Evolutionary conservation across 2,113 vertebrate species (phyloP), one percentile per base, ranked within the genome.

Genomic region (Motacilla alba): DNA sequence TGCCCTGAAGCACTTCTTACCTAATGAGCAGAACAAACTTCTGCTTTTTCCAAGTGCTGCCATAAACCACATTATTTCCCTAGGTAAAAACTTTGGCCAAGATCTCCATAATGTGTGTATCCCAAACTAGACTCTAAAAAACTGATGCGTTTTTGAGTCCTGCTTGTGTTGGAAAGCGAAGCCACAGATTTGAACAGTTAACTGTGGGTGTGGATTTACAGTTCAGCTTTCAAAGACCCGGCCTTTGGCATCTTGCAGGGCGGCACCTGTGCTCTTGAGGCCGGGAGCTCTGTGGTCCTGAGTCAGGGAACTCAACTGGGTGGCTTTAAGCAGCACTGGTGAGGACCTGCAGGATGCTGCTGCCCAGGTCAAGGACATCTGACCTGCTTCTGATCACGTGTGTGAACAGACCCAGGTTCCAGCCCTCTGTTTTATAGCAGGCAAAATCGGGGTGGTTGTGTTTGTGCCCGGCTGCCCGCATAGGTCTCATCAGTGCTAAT

Each of bases 241-340:
- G 11, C 27, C 53, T 80, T 80, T 14, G 63, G 24, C 82, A 75
- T 53, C 19, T 75, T 31, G 23, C 30, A 13, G 1, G 3, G 39
- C 10, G 23, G 31, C 41, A 49, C 39, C 31, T 23, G 28, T 26
- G 31, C 2, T 1, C 72, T 58, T 23, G 15, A 12, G 62, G 28
- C 43, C 7, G 41, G 47, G 33, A 52, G 9, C n/a, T 53, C 1
- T 0, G 0, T 7, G 41, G 13, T 22, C 31, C 23, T 28, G 24
- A 0, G 0, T 17, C 50, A 33, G 59, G 46, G 68, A 66, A 31
- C 62, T 55, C 18, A 52, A 15, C 39, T 0, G 11, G 15, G 28
- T 43, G 17, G 4, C 47, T 86, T 53, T 64, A 5, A 67, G 64
- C 4, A 35, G 31, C 21, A 2, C 30, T 68, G 74, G 7, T 75